Evolutionary conservation across 2,888 invertebrate species (phyloP).

Genomic region (Leptogaster cylindrica): DNA sequence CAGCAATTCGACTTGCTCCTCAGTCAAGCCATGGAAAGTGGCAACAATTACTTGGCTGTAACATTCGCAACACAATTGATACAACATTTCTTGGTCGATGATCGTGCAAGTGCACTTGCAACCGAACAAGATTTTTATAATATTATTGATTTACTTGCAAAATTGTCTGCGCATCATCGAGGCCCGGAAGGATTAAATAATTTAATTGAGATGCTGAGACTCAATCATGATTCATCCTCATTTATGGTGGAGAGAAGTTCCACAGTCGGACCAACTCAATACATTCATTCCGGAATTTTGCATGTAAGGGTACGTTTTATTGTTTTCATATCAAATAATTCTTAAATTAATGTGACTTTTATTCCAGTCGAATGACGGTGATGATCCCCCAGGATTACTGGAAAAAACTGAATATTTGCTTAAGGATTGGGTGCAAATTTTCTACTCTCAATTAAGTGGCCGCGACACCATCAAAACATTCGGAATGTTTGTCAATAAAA

Average conservation of each 20-base stretch:
- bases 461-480: constrained; percentile 91
- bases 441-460: constrained; percentile 77
- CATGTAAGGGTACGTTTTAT: constrained; percentile 73
- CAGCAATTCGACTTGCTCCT: constrained; percentile 84
- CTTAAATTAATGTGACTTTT: constrained; percentile 22
- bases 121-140: constrained; percentile 85
- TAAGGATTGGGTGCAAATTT: constrained; percentile 94
- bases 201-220: constrained; percentile 80
- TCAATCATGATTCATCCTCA: constrained; percentile 73
- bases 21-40: constrained; percentile 86
- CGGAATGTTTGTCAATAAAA: constrained; percentile 91
- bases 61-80: constrained; percentile 91
- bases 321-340: background rate
- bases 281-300: constrained; percentile 91
- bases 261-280: constrained; percentile 81
- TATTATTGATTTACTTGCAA: constrained; percentile 82
- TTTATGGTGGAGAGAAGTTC: constrained; percentile 79
- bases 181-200: constrained; percentile 84
- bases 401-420: constrained; percentile 94
- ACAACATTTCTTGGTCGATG: constrained; percentile 85
- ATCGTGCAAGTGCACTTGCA: constrained; percentile 76
- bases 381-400: constrained; percentile 91
- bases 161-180: constrained; percentile 76
- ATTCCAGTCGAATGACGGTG: constrained; percentile 79
- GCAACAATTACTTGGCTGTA: constrained; percentile 79